A percentile compares a stretch with the other conserved stretches of the same genome.
Conservation (phyloP, 2,797 vertebrate genomes). For the Notolabrus celidotus region DNA sequence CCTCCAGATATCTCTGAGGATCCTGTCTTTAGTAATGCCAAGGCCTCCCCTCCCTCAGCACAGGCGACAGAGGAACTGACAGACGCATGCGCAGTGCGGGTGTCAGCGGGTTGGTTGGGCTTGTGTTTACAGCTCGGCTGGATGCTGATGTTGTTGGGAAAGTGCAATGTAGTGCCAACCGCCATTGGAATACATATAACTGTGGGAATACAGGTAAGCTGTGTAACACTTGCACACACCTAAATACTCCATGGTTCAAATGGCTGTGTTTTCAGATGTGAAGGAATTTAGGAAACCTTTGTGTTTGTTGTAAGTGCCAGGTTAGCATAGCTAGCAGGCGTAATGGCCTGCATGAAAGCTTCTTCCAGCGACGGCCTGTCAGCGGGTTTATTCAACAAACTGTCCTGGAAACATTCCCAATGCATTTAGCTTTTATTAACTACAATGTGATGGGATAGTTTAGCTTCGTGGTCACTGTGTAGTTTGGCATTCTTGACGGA, state of each 20-base stretch:
- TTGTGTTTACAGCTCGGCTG: slow-evolving; percentile 87
- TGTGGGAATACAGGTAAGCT: slow-evolving; percentile 79
- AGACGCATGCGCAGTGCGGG: slow-evolving; percentile 78
- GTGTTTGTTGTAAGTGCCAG: slow-evolving; percentile 46
- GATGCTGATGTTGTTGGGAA: slow-evolving; percentile 79
- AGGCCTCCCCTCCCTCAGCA: slow-evolving; percentile 23
- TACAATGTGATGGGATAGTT: not conserved
- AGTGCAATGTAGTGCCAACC: slow-evolving; percentile 82
- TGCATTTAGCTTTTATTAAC: not conserved
- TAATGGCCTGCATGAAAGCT: slow-evolving; percentile 69
- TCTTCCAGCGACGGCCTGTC: slow-evolving; percentile 31
- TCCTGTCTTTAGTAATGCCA: slow-evolving; percentile 8
- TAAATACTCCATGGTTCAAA: not conserved
- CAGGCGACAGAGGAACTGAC: slow-evolving; percentile 24
- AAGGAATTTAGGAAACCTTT: slow-evolving; percentile 12
- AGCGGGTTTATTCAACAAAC: slow-evolving; percentile 9
- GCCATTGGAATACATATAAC: slow-evolving; percentile 73
- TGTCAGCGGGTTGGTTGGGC: slow-evolving; percentile 74
- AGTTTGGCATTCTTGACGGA: slow-evolving; percentile 4
- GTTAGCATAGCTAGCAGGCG: slow-evolving; percentile 74
- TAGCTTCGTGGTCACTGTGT: not conserved
- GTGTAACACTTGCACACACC: not conserved
- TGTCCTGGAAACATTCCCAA: not conserved
- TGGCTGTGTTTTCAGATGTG: slow-evolving; percentile 3
- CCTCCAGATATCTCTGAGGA: slow-evolving; percentile 2